Conservation (phyloP, 92 coral and sea anemone genomes). For the Muricea muricata region DNA sequence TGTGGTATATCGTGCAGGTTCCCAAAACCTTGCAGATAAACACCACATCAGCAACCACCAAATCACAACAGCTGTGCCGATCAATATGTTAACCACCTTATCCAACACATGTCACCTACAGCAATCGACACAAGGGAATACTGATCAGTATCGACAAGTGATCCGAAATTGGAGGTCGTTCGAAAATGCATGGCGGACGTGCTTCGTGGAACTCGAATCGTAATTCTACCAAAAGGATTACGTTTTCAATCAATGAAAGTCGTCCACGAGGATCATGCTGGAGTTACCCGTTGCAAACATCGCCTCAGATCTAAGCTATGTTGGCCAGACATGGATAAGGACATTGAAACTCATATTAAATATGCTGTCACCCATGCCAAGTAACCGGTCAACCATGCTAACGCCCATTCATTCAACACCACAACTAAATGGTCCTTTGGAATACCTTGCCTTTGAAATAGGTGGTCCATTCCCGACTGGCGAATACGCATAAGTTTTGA, state of each 20-base stretch:
- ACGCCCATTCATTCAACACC: slow-evolving; percentile 13
- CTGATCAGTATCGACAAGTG: too few species aligned
- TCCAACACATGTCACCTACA: slow-evolving; percentile 33
- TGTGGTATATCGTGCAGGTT: not conserved
- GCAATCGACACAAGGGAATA: too few species aligned
- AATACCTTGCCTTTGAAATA: too few species aligned
- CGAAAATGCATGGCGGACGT: slow-evolving; percentile 30
- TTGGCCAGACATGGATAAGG: too few species aligned
- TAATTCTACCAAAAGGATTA: slow-evolving; percentile 49
- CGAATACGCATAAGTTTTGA: too few species aligned
- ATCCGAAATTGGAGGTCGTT: slow-evolving; percentile 38
- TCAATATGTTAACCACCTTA: slow-evolving; percentile 29
- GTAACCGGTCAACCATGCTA: slow-evolving; percentile 13
- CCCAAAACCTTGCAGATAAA: slow-evolving; percentile 24
- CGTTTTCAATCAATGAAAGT: too few species aligned
- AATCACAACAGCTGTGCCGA: too few species aligned
- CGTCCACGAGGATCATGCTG: slow-evolving; percentile 67
- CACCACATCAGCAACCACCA: slow-evolving; percentile 22
- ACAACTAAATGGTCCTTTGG: too few species aligned
- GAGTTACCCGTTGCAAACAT: slow-evolving; percentile 55
- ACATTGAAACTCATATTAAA: too few species aligned
- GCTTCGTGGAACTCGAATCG: slow-evolving; percentile 57
- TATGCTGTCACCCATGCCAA: slow-evolving; percentile 51
- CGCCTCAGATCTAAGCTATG: slow-evolving; percentile 54
- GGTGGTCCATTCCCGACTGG: too few species aligned